A percentile compares a stretch with the other conserved stretches of the same genome.
Conservation (phyloP, 2,797 vertebrate genomes). For the Pseudochirops cupreus region DNA sequence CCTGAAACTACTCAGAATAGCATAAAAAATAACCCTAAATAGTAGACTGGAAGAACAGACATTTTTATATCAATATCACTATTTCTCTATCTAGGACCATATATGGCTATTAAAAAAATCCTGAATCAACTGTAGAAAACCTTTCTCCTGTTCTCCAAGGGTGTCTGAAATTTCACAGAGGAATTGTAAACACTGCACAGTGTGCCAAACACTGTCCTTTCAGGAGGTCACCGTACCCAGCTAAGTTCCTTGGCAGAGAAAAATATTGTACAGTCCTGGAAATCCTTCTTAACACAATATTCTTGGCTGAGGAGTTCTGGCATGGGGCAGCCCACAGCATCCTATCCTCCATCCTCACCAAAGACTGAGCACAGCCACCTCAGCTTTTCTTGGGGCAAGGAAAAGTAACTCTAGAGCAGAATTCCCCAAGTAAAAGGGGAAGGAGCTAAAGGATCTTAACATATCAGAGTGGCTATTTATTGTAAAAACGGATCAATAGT, state of each 20-base stretch:
- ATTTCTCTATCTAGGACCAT: conserved; percentile 73
- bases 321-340: not conserved
- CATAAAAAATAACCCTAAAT: conserved; percentile 31
- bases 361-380: not conserved
- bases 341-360: not conserved
- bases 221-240: conserved; percentile 47
- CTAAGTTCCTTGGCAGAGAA: conserved; percentile 57
- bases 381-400: not conserved
- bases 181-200: conserved; percentile 57
- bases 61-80: conserved; percentile 57
- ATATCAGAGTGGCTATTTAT: not conserved
- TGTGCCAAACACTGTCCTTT: conserved; percentile 36
- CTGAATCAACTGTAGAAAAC: conserved; percentile 61
- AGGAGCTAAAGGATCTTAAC: not conserved
- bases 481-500: not conserved
- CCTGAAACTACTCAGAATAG: conserved; percentile 23
- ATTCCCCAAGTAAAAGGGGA: not conserved
- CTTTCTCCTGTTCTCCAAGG: conserved; percentile 51
- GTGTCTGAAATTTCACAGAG: conserved; percentile 68
- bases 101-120: conserved; percentile 74
- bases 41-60: conserved; percentile 36
- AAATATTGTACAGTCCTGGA: not conserved
- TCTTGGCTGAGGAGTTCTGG: conserved; percentile 3
- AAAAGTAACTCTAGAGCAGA: not conserved
- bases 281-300: not conserved